Conservation (phyloP, 2,888 invertebrate genomes). For the Crioceris asparagi region DNA sequence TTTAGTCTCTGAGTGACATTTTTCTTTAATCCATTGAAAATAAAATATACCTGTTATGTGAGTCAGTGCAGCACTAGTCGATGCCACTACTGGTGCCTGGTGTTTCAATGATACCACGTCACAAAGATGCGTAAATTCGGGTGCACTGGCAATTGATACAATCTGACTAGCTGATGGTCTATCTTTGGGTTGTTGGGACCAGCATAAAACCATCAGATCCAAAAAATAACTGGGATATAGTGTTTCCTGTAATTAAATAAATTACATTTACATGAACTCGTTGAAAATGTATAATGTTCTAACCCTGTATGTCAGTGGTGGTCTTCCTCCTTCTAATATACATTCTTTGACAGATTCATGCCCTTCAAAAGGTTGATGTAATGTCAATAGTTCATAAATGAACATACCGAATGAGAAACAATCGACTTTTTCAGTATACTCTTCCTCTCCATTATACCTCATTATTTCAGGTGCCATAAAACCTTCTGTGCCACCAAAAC, state of each 20-base stretch:
- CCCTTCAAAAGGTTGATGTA: conserved; percentile 91
- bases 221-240: conserved; percentile 79
- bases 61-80: conserved; percentile 42
- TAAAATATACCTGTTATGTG: conserved; percentile 38
- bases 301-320: conserved; percentile 74
- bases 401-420: conserved; percentile 99
- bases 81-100: conserved; percentile 53
- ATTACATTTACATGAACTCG: no score
- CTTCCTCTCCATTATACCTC: conserved; percentile 95
- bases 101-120: conserved; percentile 68
- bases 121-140: conserved; percentile 83
- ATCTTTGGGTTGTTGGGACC: conserved; percentile 78
- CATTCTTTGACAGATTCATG: conserved; percentile 96
- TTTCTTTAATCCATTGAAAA: neutral
- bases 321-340: conserved; percentile 88
- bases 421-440: conserved; percentile 97
- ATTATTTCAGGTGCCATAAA: conserved; percentile 99
- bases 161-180: conserved; percentile 92
- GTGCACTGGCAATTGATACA: conserved; percentile 82
- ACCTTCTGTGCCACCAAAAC: conserved; percentile 97
- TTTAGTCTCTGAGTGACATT: neutral
- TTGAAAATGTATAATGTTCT: no score
- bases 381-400: conserved; percentile 85
- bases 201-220: conserved; percentile 92
- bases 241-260: conserved; percentile 57